Percentiles rank a stretch among this genome's conserved stretches.
Conservation (phyloP, 2,113 vertebrate species). For the Phalacrocorax carbo region DNA sequence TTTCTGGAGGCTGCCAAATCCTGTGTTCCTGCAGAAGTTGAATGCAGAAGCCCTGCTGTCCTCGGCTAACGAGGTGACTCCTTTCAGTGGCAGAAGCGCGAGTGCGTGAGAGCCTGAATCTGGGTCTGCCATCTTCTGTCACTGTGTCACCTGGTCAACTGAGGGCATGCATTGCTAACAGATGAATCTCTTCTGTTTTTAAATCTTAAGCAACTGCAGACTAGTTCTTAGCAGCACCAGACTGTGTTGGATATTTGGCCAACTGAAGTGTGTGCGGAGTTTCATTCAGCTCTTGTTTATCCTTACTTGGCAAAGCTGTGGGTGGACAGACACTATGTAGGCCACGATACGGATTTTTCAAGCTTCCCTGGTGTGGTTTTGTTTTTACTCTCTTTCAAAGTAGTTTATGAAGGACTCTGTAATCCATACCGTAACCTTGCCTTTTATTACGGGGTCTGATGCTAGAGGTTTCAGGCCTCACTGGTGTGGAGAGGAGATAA, state of each 20-base stretch:
- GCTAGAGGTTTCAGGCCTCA: fast-evolving
- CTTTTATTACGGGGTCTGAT: background rate
- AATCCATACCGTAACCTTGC: background rate
- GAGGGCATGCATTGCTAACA: background rate
- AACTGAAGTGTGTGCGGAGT: background rate
- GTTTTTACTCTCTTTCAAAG: background rate
- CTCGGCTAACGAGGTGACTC: background rate
- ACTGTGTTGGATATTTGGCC: background rate
- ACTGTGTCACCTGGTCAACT: background rate
- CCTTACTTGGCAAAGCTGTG: conserved; percentile 34
- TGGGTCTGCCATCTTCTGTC: background rate
- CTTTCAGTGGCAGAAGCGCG: background rate
- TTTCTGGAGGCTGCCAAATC: conserved; percentile 51
- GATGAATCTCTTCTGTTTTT: background rate
- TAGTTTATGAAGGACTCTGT: background rate
- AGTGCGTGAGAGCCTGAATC: background rate
- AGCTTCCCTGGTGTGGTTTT: background rate
- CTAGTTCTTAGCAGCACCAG: background rate
- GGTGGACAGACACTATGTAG: conserved; percentile 54
- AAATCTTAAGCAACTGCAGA: background rate
- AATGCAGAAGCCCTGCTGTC: background rate
- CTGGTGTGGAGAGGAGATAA: background rate
- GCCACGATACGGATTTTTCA: conserved; percentile 26
- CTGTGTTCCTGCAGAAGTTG: background rate
- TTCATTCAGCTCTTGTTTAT: conserved; percentile 57